Conservation (phyloP, 2,888 invertebrate species). For the Sepiola atlantica region DNA sequence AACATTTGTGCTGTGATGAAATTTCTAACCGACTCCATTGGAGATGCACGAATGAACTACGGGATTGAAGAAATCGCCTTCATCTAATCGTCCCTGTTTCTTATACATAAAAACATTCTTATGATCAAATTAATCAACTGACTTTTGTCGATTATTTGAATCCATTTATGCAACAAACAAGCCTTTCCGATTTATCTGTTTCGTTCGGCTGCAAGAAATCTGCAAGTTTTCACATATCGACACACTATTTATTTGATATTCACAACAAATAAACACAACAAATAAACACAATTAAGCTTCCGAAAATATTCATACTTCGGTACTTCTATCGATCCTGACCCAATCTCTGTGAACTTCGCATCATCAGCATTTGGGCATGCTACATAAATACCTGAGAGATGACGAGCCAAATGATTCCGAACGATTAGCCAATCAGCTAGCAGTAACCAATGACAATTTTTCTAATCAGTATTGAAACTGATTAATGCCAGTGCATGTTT, state of each 20-base stretch:
- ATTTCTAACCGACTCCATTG: not conserved
- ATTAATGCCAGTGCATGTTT: too few species aligned
- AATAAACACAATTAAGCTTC: not conserved
- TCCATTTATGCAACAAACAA: not conserved
- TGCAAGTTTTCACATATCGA: not conserved
- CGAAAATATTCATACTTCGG: not conserved
- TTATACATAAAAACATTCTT: not conserved
- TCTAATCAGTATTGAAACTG: too few species aligned
- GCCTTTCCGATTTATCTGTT: not conserved
- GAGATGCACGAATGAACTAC: not conserved
- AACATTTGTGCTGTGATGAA: not conserved
- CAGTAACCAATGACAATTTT: too few species aligned
- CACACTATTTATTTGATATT: not conserved
- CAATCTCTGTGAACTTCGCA: too few species aligned
- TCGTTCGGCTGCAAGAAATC: not conserved
- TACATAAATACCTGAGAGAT: too few species aligned
- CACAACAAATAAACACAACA: not conserved
- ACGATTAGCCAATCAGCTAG: too few species aligned
- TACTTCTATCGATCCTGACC: too few species aligned
- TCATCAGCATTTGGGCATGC: too few species aligned
- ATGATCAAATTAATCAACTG: not conserved
- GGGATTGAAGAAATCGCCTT: not conserved
- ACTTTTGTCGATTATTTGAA: not conserved
- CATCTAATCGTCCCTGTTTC: not conserved
- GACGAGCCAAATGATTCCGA: too few species aligned